These are phyloP conservation scores for Anastrepha obliqua DNA, from an alignment of 1,140 invertebrate species.

Conservation along the genomic window DNA sequence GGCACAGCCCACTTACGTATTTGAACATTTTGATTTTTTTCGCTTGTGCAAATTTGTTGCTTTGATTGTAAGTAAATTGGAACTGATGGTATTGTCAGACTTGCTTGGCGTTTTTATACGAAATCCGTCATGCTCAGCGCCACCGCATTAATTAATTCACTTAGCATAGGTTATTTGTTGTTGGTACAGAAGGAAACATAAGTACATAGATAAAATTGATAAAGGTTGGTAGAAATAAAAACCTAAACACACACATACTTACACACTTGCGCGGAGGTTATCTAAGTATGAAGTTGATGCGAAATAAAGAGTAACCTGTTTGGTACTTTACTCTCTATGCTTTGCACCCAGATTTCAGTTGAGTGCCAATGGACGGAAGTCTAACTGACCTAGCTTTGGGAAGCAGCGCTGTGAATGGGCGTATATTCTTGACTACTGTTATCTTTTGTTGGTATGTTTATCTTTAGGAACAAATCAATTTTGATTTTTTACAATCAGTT, in stretches of 20 bases:
- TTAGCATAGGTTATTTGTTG: not conserved
- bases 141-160: not conserved
- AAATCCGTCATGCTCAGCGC: not conserved
- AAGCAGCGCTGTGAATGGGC: not conserved
- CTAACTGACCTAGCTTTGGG: not conserved
- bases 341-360: not conserved
- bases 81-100: constrained; percentile 5
- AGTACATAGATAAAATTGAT: not conserved
- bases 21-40: constrained; percentile 66
- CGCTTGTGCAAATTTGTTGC: not conserved
- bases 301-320: not conserved
- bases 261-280: no score
- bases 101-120: not conserved
- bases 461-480: no score
- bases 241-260: not conserved
- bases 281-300: not conserved
- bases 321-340: not conserved
- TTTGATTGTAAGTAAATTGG: constrained; percentile 7
- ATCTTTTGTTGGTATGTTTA: no score
- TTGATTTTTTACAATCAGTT: no score
- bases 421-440: no score
- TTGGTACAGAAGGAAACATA: not conserved
- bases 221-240: not conserved
- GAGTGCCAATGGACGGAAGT: not conserved
- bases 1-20: constrained; percentile 64